Evolutionary conservation across 1,140 invertebrate genomes (phyloP).

Genomic region (Pteromalus puparum): DNA sequence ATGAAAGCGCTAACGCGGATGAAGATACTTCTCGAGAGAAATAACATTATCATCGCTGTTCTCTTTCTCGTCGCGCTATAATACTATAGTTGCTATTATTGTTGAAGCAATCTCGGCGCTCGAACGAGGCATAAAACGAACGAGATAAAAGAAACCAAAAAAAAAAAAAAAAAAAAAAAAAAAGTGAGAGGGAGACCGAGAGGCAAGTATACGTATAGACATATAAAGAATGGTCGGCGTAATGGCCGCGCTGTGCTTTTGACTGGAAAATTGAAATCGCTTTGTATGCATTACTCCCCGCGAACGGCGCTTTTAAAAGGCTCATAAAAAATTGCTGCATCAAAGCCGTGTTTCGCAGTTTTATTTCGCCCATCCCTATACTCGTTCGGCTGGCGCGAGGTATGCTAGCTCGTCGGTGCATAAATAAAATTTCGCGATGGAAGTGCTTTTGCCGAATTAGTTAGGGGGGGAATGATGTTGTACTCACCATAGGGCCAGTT

Average conservation of each 20-base stretch:
- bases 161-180: too few relatives aligned
- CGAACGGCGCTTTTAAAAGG: conserved; percentile 29
- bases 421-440: conserved; percentile 1
- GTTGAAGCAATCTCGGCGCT: conserved; percentile 14
- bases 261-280: conserved; percentile 51
- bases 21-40: neutral
- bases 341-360: conserved; percentile 13
- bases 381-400: neutral
- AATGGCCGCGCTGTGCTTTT: conserved; percentile 38
- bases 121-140: neutral
- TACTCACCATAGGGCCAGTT: conserved; percentile 86
- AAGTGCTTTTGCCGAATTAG: neutral
- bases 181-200: too few relatives aligned
- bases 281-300: conserved; percentile 45
- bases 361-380: conserved; percentile 15
- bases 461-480: conserved; percentile 22
- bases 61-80: too few relatives aligned
- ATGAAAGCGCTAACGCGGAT: conserved; percentile 23
- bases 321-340: conserved; percentile 44
- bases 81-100: neutral
- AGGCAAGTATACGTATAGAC: neutral
- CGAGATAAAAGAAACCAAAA: neutral
- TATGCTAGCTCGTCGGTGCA: neutral
- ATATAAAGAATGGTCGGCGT: conserved; percentile 18
- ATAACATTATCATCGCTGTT: too few relatives aligned